A percentile compares a stretch with the other conserved stretches of the same genome.
These are phyloP conservation scores for Pseudochirops corinnae DNA, from an alignment of 2,797 vertebrate genomes.

Conservation along the genomic window DNA sequence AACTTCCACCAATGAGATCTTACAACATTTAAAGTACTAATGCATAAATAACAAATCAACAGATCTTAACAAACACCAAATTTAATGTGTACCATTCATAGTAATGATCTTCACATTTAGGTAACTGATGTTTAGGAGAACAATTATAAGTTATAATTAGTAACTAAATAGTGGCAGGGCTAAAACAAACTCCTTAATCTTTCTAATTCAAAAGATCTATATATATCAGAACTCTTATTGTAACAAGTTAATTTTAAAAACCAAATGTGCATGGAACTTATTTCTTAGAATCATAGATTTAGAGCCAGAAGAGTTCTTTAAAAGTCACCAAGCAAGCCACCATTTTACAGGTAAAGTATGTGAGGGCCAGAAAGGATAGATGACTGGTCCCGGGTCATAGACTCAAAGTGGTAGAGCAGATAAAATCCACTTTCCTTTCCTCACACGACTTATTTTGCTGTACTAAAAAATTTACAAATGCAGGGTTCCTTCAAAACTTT, in stretches of 20 bases:
- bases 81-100: background rate
- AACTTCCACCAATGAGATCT: background rate
- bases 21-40: background rate
- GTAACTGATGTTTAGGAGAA: background rate
- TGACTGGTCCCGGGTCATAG: background rate
- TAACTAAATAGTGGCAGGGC: background rate
- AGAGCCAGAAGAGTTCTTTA: background rate
- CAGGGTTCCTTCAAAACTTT: background rate
- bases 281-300: background rate
- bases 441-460: background rate
- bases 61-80: background rate
- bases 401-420: background rate
- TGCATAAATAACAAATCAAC: background rate
- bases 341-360: background rate
- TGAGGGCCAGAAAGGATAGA: background rate
- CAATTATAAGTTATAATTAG: background rate
- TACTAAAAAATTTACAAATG: background rate
- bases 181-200: background rate
- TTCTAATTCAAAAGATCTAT: background rate
- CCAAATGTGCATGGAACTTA: background rate
- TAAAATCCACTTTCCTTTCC: background rate
- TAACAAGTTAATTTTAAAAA: background rate
- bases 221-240: background rate
- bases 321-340: background rate
- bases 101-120: background rate